Conservation (phyloP, 2,797 vertebrate genomes). For the Sebastes paucispinis region DNA sequence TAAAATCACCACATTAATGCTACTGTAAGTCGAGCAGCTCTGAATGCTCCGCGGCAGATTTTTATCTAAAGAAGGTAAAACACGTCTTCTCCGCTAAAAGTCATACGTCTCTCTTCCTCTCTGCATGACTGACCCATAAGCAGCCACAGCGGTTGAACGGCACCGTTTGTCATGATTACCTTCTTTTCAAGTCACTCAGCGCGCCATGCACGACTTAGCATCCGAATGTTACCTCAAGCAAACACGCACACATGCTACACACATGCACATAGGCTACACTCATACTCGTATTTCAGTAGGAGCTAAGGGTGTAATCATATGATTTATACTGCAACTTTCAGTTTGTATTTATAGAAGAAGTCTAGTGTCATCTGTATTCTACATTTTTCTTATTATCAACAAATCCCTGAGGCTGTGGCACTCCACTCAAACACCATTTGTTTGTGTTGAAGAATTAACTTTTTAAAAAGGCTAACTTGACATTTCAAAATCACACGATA, state of each 20-base stretch:
- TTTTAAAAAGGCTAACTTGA: neutral
- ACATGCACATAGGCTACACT: neutral
- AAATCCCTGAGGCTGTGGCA: too few species aligned
- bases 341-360: neutral
- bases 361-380: too few species aligned
- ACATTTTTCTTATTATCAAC: too few species aligned
- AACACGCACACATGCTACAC: neutral
- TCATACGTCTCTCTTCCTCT: neutral
- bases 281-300: neutral
- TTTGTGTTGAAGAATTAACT: accelerated
- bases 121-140: conserved; percentile 5
- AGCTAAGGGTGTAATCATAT: neutral
- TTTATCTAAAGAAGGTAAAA: neutral
- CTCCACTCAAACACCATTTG: neutral
- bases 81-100: neutral
- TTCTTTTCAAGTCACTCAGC: conserved; percentile 22
- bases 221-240: conserved; percentile 9
- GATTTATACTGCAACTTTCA: neutral
- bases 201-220: neutral
- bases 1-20: neutral
- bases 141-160: neutral
- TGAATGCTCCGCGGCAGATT: neutral
- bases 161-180: conserved; percentile 36
- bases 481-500: neutral
- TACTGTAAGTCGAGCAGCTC: neutral